phyloP scores from a whole-genome alignment of 2,888 invertebrate species.

The Gastracanthus pulcherrimus region DNA sequence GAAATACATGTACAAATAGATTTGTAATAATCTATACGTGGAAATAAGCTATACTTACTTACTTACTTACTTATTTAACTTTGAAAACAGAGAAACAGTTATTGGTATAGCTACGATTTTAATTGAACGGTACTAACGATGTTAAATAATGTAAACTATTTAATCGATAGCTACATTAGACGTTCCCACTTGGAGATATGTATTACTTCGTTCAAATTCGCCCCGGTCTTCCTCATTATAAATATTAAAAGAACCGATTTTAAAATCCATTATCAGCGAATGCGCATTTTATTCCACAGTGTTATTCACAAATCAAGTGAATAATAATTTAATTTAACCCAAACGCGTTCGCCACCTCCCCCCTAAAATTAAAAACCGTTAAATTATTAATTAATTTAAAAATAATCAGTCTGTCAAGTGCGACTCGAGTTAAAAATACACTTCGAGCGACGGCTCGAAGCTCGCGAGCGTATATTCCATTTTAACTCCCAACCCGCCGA shows the following conservation, averaged over 20 bases:
- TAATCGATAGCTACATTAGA: too few species aligned
- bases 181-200: too few species aligned
- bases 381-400: conserved; percentile 4
- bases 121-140: too few species aligned
- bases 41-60: too few species aligned
- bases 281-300: neutral
- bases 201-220: too few species aligned
- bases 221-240: too few species aligned
- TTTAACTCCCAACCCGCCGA: conserved; percentile 7
- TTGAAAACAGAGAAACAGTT: too few species aligned
- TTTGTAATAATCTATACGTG: too few species aligned
- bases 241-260: neutral
- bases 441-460: neutral
- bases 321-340: neutral
- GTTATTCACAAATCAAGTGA: neutral
- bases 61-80: too few species aligned
- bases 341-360: neutral
- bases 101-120: too few species aligned
- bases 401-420: conserved; percentile 34
- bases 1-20: too few species aligned
- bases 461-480: neutral
- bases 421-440: conserved; percentile 28
- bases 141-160: too few species aligned
- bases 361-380: neutral
- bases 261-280: neutral